Conservation (phyloP, 2,113 vertebrate species). For the Cynocephalus volans region DNA sequence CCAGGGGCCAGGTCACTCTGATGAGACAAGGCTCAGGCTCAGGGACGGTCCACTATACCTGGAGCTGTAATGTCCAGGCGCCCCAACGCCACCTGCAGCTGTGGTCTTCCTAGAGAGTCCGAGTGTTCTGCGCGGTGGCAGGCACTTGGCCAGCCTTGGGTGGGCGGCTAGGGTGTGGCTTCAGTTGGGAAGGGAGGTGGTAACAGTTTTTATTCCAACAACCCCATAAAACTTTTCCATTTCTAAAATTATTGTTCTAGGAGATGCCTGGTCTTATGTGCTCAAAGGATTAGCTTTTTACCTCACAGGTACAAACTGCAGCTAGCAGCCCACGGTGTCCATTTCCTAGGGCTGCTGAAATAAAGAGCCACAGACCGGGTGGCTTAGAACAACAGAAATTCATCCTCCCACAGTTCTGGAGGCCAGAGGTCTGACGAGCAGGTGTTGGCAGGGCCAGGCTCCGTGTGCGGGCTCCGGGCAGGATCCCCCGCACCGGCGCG, state of each 20-base stretch:
- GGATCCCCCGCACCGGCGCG: neutral
- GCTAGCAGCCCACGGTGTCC: rapidly evolving
- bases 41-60: neutral
- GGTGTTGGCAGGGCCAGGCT: neutral
- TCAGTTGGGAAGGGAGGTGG: neutral
- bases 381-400: neutral
- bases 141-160: too few relatives aligned
- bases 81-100: too few relatives aligned
- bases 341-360: neutral
- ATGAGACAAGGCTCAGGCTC: neutral
- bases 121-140: neutral
- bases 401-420: neutral
- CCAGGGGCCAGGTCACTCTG: neutral
- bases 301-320: neutral
- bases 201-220: neutral
- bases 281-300: neutral
- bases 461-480: neutral
- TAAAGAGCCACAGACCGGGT: neutral
- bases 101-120: neutral
- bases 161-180: neutral
- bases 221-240: too few relatives aligned
- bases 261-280: neutral
- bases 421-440: neutral
- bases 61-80: too few relatives aligned
- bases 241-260: neutral